phyloP scores from a whole-genome alignment of 2,797 vertebrate species.

The Netta rufina region DNA sequence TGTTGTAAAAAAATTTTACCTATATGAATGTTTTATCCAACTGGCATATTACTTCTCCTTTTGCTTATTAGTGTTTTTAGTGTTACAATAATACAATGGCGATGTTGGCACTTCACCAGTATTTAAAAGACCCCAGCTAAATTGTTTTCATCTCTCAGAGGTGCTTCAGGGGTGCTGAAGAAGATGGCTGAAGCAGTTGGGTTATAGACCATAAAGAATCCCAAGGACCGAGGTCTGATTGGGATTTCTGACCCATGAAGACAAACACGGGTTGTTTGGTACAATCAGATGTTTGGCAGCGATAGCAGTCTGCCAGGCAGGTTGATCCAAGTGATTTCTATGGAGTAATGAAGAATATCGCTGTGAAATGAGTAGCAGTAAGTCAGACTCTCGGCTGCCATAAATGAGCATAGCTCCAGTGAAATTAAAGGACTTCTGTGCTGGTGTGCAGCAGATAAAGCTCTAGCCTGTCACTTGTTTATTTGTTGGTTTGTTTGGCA shows the following conservation, averaged over 20 bases:
- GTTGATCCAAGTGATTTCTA: rapidly evolving
- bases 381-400: background rate
- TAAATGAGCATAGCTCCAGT: background rate
- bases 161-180: background rate
- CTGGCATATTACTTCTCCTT: background rate
- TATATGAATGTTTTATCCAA: background rate
- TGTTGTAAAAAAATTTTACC: background rate
- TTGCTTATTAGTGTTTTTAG: background rate
- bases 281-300: background rate
- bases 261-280: rapidly evolving
- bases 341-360: background rate
- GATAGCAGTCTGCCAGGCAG: background rate
- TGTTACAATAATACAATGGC: background rate
- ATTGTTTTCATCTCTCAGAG: background rate
- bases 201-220: background rate
- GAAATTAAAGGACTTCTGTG: background rate
- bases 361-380: background rate
- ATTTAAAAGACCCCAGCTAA: background rate
- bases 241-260: background rate
- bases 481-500: background rate
- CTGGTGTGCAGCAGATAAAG: background rate
- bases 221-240: rapidly evolving
- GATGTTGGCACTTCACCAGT: background rate
- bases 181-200: background rate
- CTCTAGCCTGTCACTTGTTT: background rate